Evolutionary conservation across 92 coral and sea anemone genomes (phyloP), one percentile per base, ranked within the genome.

Genomic region (Palythoa grandis): DNA sequence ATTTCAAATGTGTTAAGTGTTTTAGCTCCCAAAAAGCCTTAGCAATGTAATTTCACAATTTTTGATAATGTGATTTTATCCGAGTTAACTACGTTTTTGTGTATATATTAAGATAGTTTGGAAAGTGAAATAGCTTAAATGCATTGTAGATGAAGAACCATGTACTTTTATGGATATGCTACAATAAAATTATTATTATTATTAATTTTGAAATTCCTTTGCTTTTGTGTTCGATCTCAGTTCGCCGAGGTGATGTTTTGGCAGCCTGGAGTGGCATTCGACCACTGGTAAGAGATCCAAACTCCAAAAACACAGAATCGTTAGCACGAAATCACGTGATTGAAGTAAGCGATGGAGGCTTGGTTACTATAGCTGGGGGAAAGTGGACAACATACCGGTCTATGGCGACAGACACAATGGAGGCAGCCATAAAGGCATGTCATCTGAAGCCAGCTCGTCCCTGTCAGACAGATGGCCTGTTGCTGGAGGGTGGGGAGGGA

Each of bases 261-360:
- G 99, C 99, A 13, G 98, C 98, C 11, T 96, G 99, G 99, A 93
- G 96, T 68, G 99, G 99, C 16, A 95, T 96, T 39, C 94, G 99
- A 54, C 99, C 99, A 20, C 92, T 96, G 79, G 96, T 96, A 35
- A 82, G 85, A 56, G 97, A 96, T 70, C 99, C 98, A 11, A 96
- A 93, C 77, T 95, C 98, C 25, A 95, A 95, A 87, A 96, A 76
- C 79, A 96, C 99, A 7, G 99, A 87, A 38, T 91, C 98, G 22
- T 87, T 96, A 66, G 98, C 99, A 39, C 98, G 99, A 52, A 96
- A 96, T 84, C 99, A 96, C 78, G 95, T 96, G 88, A 95, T 96
- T 77, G 93, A 91, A 9, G 91, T 96, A 77, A 93, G 98, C 67
- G 93, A 93, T 48, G 93, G 98, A 61, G 91, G 94, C 85, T 80